Evolutionary conservation across 2,797 vertebrate genomes (phyloP).

Genomic region (Semaprochilodus insignis): DNA sequence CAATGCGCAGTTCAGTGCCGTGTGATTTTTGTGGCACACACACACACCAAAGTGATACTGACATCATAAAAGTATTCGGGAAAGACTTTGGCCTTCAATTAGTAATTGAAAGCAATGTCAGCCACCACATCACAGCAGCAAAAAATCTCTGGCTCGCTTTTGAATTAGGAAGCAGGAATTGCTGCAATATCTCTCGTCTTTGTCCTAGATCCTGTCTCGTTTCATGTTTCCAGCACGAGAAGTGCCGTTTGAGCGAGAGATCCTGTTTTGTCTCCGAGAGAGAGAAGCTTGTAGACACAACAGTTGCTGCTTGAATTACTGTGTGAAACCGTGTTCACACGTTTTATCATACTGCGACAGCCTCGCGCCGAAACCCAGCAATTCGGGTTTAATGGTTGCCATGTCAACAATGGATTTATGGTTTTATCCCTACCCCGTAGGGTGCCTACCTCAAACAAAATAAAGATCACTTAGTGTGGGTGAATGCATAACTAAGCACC

Average conservation of each 20-base stretch:
- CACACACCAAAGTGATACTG: neutral
- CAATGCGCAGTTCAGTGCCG: neutral
- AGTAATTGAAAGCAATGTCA: conserved; percentile 33
- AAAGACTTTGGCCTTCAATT: conserved; percentile 20
- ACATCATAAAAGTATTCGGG: neutral
- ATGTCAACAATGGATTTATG: conserved; percentile 75
- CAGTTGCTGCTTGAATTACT: conserved; percentile 66
- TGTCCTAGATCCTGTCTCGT: conserved; percentile 39
- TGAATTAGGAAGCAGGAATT: conserved; percentile 39
- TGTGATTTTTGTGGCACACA: neutral
- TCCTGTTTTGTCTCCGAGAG: conserved; percentile 54
- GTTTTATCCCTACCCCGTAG: conserved; percentile 68
- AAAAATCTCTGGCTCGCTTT: conserved; percentile 25
- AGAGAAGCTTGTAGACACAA: conserved; percentile 65
- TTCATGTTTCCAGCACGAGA: conserved; percentile 48
- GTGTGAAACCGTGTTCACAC: conserved; percentile 64
- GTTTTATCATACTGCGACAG: conserved; percentile 58
- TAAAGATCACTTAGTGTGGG: conserved; percentile 71
- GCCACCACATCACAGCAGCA: conserved; percentile 19
- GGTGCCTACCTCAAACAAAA: conserved; percentile 69
- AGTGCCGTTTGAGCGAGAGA: conserved; percentile 29
- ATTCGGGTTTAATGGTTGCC: conserved; percentile 71
- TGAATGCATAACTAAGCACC: conserved; percentile 71
- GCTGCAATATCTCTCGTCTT: conserved; percentile 23
- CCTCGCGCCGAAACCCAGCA: conserved; percentile 63